Evolutionary conservation across 2,797 vertebrate species (phyloP).

Genomic region (Enteromius trimaculatus): DNA sequence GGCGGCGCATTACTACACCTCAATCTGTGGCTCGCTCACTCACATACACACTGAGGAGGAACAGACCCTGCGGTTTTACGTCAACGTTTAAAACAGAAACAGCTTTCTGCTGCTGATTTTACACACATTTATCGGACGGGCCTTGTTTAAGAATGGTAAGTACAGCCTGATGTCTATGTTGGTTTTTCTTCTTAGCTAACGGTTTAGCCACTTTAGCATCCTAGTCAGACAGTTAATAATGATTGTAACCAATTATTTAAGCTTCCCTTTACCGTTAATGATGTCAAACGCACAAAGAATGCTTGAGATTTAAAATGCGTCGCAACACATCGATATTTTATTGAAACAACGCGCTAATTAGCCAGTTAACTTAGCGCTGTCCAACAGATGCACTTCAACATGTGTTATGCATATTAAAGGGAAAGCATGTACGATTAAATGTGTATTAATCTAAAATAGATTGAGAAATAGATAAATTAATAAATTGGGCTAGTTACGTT

Average conservation of each 20-base stretch:
- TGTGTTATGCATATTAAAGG: not conserved
- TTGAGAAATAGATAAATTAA: not conserved
- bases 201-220: slow-evolving; percentile 34
- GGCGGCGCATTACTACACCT: slow-evolving; percentile 32
- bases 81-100: slow-evolving; percentile 1
- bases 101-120: slow-evolving; percentile 7
- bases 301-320: not conserved
- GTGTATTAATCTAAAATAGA: not conserved
- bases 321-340: not conserved
- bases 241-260: not conserved
- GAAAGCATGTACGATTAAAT: not conserved
- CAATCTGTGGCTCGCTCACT: not conserved
- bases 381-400: not conserved
- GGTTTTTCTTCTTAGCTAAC: not conserved
- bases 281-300: not conserved
- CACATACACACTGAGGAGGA: not conserved
- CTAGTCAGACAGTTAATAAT: not conserved
- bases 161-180: not conserved
- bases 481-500: not conserved
- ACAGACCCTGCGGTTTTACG: slow-evolving; percentile 5
- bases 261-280: not conserved
- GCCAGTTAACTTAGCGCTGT: too few relatives aligned
- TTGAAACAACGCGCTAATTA: not conserved
- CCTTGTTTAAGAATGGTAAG: slow-evolving; percentile 32
- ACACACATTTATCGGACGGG: not conserved